Conservation (phyloP, 2,888 invertebrate species). For the Cerceris ruficornis region DNA sequence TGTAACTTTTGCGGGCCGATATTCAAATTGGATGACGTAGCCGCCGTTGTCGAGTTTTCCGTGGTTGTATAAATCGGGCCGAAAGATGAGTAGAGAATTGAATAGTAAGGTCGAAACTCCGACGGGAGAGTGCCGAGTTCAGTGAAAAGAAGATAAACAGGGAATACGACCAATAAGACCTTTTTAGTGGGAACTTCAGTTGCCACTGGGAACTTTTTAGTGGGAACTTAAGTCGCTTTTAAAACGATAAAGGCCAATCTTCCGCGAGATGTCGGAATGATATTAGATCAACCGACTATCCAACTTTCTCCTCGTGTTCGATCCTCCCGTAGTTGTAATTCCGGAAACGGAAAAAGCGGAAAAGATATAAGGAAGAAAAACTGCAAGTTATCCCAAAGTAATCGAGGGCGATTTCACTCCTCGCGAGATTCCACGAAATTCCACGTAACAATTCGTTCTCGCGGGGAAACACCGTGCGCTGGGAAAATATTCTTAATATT, state of each 20-base stretch:
- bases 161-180: slow-evolving; percentile 24
- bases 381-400: too few relatives aligned
- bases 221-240: slow-evolving; percentile 15
- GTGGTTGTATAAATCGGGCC: background rate
- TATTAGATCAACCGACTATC: background rate
- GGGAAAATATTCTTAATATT: too few relatives aligned
- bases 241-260: slow-evolving; percentile 28
- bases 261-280: slow-evolving; percentile 14
- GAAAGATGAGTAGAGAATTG: background rate
- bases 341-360: background rate
- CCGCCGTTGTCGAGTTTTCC: background rate
- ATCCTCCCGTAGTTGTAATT: background rate
- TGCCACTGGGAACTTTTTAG: slow-evolving; percentile 14
- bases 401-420: too few relatives aligned
- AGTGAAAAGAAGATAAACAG: slow-evolving; percentile 17
- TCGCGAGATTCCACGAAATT: too few relatives aligned
- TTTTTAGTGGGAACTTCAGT: slow-evolving; percentile 12
- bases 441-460: too few relatives aligned
- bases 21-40: background rate
- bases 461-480: too few relatives aligned
- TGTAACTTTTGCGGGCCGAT: background rate
- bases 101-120: slow-evolving; percentile 7
- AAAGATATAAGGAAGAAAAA: background rate
- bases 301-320: too few relatives aligned
- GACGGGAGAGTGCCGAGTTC: background rate